Evolutionary conservation across 2,113 vertebrate genomes (phyloP).

Genomic region (Tinamus guttatus): DNA sequence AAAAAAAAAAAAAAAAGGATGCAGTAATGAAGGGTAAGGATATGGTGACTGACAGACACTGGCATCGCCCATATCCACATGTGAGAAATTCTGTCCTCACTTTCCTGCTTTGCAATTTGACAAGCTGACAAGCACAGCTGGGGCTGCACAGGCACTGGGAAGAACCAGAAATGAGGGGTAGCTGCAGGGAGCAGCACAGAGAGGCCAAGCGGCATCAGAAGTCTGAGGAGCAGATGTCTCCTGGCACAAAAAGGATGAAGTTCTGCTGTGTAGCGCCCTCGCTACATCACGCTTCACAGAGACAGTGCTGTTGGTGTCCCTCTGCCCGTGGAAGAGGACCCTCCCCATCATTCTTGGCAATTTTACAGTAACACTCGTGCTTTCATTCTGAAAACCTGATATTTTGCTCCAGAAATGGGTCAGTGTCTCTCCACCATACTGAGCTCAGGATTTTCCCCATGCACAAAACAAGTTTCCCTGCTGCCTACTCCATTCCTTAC

Average conservation of each 20-base stretch:
- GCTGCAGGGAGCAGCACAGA: no score
- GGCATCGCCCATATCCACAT: not conserved
- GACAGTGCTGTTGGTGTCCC: not conserved
- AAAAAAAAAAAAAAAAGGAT: conserved; percentile 19
- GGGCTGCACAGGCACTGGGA: not conserved
- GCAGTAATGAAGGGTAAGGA: conserved; percentile 12
- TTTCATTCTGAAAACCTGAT: not conserved
- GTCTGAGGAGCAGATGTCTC: not conserved
- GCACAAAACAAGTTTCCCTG: not conserved
- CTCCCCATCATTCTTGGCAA: not conserved
- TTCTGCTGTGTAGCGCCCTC: not conserved
- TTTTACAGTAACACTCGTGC: not conserved
- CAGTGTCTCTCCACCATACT: not conserved
- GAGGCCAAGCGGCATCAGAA: not conserved
- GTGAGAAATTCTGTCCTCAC: not conserved
- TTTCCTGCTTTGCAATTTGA: not conserved
- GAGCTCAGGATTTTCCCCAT: not conserved
- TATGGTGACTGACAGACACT: not conserved
- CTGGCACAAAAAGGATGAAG: not conserved
- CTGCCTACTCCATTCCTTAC: not conserved
- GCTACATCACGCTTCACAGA: not conserved
- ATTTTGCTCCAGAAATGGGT: not conserved
- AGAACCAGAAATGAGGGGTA: not conserved
- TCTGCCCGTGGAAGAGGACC: not conserved
- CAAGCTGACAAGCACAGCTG: not conserved